A percentile compares a stretch with the other conserved stretches of the same genome.
Conservation (phyloP, 2,797 vertebrate genomes). For the Semotilus atromaculatus region DNA sequence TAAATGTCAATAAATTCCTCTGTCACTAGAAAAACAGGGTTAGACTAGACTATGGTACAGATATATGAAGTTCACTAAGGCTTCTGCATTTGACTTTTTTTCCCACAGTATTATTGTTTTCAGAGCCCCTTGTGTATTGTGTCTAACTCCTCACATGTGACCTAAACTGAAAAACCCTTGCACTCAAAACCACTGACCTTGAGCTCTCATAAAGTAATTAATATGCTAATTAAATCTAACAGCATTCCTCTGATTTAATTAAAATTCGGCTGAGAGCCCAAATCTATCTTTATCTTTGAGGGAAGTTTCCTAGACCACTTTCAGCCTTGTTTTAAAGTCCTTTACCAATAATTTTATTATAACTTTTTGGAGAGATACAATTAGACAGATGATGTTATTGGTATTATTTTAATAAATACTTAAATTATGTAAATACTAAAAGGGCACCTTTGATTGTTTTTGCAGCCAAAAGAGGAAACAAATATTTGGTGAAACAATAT, state of each 20-base stretch:
- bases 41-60: background rate
- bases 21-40: background rate
- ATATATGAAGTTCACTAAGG: slow-evolving; percentile 10
- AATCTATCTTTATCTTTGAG: slow-evolving; percentile 12
- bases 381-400: background rate
- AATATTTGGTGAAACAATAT: background rate
- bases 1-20: background rate
- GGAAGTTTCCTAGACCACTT: background rate
- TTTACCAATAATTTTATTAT: background rate
- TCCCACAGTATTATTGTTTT: slow-evolving; percentile 32
- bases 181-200: slow-evolving; percentile 31
- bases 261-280: background rate
- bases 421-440: background rate
- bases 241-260: slow-evolving; percentile 5
- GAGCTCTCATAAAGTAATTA: slow-evolving; percentile 28
- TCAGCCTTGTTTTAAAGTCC: slow-evolving; percentile 3
- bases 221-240: slow-evolving; percentile 3
- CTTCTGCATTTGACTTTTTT: slow-evolving; percentile 39
- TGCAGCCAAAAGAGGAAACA: background rate
- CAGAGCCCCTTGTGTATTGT: slow-evolving; percentile 37
- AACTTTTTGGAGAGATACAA: background rate
- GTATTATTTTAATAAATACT: background rate
- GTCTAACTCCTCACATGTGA: slow-evolving; percentile 35
- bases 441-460: background rate
- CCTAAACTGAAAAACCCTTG: background rate